Evolutionary conservation across 2,113 vertebrate species (phyloP).

Genomic region (Petromus typicus): DNA sequence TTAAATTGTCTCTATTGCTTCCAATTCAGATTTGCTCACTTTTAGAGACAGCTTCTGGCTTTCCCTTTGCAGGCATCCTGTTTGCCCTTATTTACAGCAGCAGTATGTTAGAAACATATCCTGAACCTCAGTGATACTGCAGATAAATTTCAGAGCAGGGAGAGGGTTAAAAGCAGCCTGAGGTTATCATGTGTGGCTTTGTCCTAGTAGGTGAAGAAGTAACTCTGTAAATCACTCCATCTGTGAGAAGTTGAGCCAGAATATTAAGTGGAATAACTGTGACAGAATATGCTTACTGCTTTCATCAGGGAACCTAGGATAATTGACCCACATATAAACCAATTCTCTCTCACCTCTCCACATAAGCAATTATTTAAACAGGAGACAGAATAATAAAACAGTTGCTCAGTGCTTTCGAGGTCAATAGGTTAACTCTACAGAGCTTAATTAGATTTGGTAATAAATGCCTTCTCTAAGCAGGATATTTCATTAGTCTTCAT

Average conservation of each 20-base stretch:
- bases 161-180: background rate
- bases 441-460: constrained; percentile 74
- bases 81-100: constrained; percentile 7
- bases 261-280: constrained; percentile 31
- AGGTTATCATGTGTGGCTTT: background rate
- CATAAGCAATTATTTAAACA: constrained; percentile 52
- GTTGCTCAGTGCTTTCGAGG: constrained; percentile 50
- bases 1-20: background rate
- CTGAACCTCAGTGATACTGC: background rate
- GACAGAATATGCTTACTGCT: constrained; percentile 12
- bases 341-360: constrained; percentile 19
- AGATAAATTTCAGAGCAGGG: background rate
- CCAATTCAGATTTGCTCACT: background rate
- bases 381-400: constrained; percentile 53
- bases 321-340: constrained; percentile 30
- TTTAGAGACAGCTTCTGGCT: background rate
- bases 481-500: constrained; percentile 67
- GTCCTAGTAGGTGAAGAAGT: background rate
- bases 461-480: constrained; percentile 56
- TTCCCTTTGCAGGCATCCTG: background rate
- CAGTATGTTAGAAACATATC: background rate
- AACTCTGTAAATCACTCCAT: background rate
- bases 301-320: constrained; percentile 39
- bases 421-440: constrained; percentile 64
- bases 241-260: constrained; percentile 34